These are phyloP conservation scores for Cheilosia scutellata DNA, from an alignment of 2,888 invertebrate genomes.

Conservation along the genomic window DNA sequence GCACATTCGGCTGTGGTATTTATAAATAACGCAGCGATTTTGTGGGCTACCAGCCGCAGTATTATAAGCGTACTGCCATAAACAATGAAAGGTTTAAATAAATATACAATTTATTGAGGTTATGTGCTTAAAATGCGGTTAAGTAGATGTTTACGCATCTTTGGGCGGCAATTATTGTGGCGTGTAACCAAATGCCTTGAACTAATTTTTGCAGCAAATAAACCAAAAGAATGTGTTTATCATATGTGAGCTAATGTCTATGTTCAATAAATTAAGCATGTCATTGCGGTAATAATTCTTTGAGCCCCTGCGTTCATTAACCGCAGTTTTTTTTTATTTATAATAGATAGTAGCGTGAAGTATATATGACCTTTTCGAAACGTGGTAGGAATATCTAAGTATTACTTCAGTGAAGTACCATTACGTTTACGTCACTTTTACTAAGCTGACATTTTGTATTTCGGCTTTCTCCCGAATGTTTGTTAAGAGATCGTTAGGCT, in stretches of 20 bases:
- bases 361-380: no score
- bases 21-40: neutral
- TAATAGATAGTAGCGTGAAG: no score
- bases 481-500: no score
- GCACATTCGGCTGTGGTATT: conserved; percentile 8
- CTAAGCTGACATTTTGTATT: no score
- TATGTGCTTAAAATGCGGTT: conserved; percentile 30
- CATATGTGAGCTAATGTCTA: neutral
- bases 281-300: neutral
- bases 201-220: conserved; percentile 17
- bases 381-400: no score
- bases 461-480: no score
- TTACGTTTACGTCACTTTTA: no score
- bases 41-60: neutral
- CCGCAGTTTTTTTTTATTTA: no score
- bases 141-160: conserved; percentile 27
- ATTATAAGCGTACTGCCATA: conserved; percentile 4
- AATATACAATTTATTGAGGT: conserved; percentile 31
- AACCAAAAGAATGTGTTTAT: conserved; percentile 10
- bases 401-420: no score
- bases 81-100: conserved; percentile 24
- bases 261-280: neutral
- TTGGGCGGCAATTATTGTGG: neutral
- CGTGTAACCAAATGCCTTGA: conserved; percentile 17
- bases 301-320: no score